Evolutionary conservation across 2,113 vertebrate genomes (phyloP).

Genomic region (Podarcis cretensis): DNA sequence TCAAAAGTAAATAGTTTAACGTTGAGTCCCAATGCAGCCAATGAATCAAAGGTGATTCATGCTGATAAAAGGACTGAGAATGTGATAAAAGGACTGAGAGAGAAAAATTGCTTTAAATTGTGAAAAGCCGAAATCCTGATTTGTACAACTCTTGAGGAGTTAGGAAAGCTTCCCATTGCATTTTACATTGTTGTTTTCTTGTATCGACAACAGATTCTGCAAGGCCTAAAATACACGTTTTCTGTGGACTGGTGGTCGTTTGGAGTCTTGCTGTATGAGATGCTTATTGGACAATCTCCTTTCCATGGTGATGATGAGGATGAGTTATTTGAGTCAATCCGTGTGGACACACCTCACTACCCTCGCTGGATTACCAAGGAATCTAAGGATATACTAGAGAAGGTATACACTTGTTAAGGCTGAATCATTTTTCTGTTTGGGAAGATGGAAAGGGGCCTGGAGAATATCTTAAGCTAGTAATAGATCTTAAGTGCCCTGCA

Average conservation of each 20-base stretch:
- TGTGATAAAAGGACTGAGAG: not conserved
- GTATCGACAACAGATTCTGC: slow-evolving; percentile 83
- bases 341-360: slow-evolving; percentile 93
- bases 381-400: slow-evolving; percentile 92
- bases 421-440: fast-evolving
- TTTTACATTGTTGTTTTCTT: not conserved
- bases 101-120: not conserved
- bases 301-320: slow-evolving; percentile 98
- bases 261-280: slow-evolving; percentile 95
- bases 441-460: not conserved
- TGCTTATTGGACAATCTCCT: slow-evolving; percentile 97
- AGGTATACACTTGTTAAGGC: slow-evolving; percentile 70
- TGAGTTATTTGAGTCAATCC: slow-evolving; percentile 96
- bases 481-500: not conserved
- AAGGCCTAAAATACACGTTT: slow-evolving; percentile 92
- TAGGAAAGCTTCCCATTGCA: not conserved
- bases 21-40: not conserved
- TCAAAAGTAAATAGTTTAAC: not conserved
- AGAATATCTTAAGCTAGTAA: not conserved
- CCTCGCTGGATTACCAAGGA: slow-evolving; percentile 98
- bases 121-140: not conserved
- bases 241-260: slow-evolving; percentile 99
- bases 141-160: not conserved
- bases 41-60: not conserved
- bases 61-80: too few relatives aligned